Evolutionary conservation across 2,113 vertebrate species (phyloP).

Genomic region (Baryphthengus martii): DNA sequence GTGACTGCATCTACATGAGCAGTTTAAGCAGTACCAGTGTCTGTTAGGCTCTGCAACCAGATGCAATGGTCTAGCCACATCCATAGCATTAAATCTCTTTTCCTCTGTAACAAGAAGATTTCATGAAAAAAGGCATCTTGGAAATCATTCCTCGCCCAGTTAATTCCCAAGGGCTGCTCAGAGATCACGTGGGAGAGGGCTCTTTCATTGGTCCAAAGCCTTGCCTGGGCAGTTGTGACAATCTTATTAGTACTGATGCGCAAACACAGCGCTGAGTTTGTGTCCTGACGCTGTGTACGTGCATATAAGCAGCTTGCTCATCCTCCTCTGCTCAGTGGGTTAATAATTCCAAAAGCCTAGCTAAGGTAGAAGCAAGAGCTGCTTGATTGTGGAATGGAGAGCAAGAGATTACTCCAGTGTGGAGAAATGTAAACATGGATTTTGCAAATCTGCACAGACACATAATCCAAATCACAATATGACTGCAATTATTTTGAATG

Average conservation of each 20-base stretch:
- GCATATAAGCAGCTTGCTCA: background rate
- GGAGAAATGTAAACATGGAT: background rate
- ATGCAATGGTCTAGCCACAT: rapidly evolving
- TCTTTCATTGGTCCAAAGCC: background rate
- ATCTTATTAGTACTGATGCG: rapidly evolving
- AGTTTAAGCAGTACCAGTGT: background rate
- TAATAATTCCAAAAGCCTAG: background rate
- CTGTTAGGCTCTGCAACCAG: background rate
- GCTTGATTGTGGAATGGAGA: background rate
- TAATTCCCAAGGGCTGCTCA: background rate
- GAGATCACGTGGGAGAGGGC: background rate
- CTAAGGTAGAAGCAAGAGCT: background rate
- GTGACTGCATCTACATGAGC: background rate
- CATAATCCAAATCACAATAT: rapidly evolving
- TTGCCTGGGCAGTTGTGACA: rapidly evolving
- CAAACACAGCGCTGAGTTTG: rapidly evolving
- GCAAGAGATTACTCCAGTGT: rapidly evolving
- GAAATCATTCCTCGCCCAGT: background rate
- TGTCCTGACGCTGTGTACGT: background rate
- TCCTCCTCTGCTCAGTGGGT: background rate
- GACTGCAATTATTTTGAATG: background rate
- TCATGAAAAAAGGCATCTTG: background rate
- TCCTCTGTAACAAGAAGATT: background rate
- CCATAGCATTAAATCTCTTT: background rate
- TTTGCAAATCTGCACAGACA: background rate